These are phyloP conservation scores for Tiaroga cobitis DNA, from an alignment of 2,797 vertebrate species.

Conservation along the genomic window DNA sequence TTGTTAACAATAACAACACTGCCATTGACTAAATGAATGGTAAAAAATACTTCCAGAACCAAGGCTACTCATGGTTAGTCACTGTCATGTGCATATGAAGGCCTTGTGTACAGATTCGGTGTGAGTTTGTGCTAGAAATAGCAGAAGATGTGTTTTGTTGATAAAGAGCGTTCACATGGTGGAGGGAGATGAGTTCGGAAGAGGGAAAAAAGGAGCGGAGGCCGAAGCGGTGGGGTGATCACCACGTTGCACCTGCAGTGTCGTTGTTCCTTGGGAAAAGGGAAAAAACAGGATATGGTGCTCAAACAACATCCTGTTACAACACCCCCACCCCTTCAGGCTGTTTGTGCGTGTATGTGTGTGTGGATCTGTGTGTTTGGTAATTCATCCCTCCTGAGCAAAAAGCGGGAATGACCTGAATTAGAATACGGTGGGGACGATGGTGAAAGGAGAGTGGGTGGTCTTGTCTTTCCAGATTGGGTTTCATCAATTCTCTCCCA, in stretches of 20 bases:
- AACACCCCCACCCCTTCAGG: conserved; percentile 5
- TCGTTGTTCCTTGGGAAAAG: conserved; percentile 66
- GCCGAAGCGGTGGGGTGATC: background rate
- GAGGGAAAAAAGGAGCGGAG: conserved; percentile 39
- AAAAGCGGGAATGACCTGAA: conserved; percentile 68
- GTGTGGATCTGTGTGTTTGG: conserved; percentile 52
- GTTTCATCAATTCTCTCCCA: conserved; percentile 23
- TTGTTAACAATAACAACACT: background rate
- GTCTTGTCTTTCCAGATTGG: conserved; percentile 57
- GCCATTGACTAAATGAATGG: background rate
- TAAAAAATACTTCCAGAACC: background rate
- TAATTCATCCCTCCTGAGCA: conserved; percentile 56
- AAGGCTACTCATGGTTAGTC: background rate
- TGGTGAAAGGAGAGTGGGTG: conserved; percentile 39
- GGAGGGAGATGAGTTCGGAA: conserved; percentile 55
- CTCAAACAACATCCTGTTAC: conserved; percentile 77
- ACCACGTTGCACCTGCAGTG: conserved; percentile 70
- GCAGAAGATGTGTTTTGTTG: conserved; percentile 13
- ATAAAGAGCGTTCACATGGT: conserved; percentile 17
- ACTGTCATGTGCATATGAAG: background rate
- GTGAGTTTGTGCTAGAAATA: conserved; percentile 15
- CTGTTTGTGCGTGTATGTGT: conserved; percentile 61
- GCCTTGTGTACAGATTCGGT: conserved; percentile 11
- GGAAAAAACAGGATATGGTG: conserved; percentile 78
- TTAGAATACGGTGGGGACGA: conserved; percentile 46